Evolutionary conservation across 2,888 invertebrate species (phyloP), one percentile per base, ranked within the genome.

Genomic region (Pristionchus entomophagus): DNA sequence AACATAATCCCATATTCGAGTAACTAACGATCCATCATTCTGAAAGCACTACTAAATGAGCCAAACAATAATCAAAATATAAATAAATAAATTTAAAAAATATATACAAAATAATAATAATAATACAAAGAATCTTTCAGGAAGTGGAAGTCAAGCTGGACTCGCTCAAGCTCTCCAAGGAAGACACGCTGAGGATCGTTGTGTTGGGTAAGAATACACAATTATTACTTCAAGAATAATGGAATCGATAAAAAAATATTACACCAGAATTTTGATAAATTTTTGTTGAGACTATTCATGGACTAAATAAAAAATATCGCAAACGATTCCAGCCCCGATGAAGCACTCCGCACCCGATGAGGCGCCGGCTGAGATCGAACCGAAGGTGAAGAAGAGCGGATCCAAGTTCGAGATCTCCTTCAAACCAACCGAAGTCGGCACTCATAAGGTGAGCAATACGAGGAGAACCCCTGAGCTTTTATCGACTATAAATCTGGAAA

Each of bases 391-490:
- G 87, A 93, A 93, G 87, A 91, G 91, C 78, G 89, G 93, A 45
- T 91, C 91, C 87, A 92, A 91, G 84, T 93, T 92, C 87, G 91
- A 91, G 82, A 93, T 93, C 17, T 95, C 96, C 41, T 97, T 97
- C 94, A 96, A 96, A 0, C 97, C 98, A 0, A 96, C 96, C 87
- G 96, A 96, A 90, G 97, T 97, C 29, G 98, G 98, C 90, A 93
- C 92, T 17, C 91, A 92, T 80, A 91, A 90, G 84, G 90, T 90
- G 19, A 65, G 65, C n/a, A n/a, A n/a, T n/a, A n/a, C n/a, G n/a
- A n/a, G n/a, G n/a, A n/a, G n/a, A n/a, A n/a, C n/a, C n/a, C n/a
- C n/a, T n/a, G n/a, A n/a, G n/a, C n/a, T n/a, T n/a, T n/a, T n/a
- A n/a, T n/a, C n/a, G n/a, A n/a, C n/a, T 53, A 19, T 53, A n/a